Evolutionary conservation across 2,113 vertebrate species (phyloP), one percentile per base, ranked within the genome.

Genomic region (Chamaetylas fuelleborni): DNA sequence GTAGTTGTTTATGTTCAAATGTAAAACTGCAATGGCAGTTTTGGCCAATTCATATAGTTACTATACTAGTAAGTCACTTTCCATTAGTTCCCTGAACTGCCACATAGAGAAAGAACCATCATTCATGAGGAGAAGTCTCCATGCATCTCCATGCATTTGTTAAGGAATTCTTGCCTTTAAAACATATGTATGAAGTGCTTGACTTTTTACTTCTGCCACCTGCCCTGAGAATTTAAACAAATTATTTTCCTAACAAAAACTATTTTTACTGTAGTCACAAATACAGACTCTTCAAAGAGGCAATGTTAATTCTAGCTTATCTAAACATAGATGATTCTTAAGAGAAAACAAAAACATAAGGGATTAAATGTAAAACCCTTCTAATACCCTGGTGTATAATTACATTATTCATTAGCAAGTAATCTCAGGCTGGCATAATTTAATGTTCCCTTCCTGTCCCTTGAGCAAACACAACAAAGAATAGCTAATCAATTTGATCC

Each of bases 361-460:
- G 76, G 81, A 95, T 58, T 78, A 77, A 58, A 83, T 42, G 34
- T 71, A 88, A 96, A 95, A 77, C 31, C 38, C 28, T 81, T 85
- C 56, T 81, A 92, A 96, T 71, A 80, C 71, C n/a, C 71, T 57
- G 48, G 58, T 0, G 31, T 74, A 62, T 92, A 93, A 95, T 95
- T 95, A 95, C 57, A 42, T 77, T 93, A 91, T 80, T 96, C 85
- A 94, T 95, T 93, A 95, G 45, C 71, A 93, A 87, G 84, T 88
- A 85, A 87, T 58, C 81, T 90, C 71, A 91, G 84, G 67, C 60
- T n/a, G 50, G 74, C 61, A 42, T 83, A 95, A 94, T 95, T 91
- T 88, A 92, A 74, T 48, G 76, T 90, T 86, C 90, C 61, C 79
- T 78, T 94, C 76, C 64, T 74, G 58, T 36, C 82, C 85, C 82